These are phyloP conservation scores for Sebastes hubbsi DNA, from an alignment of 2,797 vertebrate genomes.

Conservation along the genomic window DNA sequence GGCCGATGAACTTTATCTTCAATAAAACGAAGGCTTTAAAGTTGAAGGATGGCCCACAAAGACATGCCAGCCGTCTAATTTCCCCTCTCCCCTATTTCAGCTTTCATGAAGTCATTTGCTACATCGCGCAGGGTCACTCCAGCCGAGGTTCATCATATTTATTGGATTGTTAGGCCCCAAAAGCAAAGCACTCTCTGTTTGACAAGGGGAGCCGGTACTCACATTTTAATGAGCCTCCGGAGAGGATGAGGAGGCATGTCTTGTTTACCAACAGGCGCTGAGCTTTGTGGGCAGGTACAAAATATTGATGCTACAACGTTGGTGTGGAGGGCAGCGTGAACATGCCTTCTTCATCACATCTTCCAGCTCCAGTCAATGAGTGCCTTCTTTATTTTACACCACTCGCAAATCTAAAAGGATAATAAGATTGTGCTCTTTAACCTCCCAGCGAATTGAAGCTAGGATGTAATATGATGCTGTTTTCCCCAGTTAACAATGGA, in stretches of 20 bases:
- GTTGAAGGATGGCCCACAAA: conserved; percentile 3
- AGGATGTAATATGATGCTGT: neutral
- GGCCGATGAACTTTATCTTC: conserved; percentile 6
- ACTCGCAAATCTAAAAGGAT: conserved; percentile 1
- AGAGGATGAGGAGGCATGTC: conserved; percentile 59
- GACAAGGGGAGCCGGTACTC: conserved; percentile 53
- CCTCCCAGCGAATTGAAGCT: neutral
- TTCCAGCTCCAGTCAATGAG: conserved; percentile 2
- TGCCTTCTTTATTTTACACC: neutral
- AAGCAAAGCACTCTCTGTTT: conserved; percentile 45
- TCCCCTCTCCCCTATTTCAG: neutral
- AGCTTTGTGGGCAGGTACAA: conserved; percentile 49
- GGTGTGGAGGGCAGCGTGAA: conserved; percentile 24
- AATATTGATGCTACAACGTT: conserved; percentile 45
- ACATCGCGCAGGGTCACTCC: conserved; percentile 25
- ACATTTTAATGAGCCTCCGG: conserved; percentile 75
- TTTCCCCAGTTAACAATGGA: neutral
- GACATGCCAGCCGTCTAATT: neutral
- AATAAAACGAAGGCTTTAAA: conserved; percentile 8
- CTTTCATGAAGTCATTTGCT: conserved; percentile 22
- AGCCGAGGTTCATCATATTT: conserved; percentile 47
- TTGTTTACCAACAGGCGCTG: conserved; percentile 55
- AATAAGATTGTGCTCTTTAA: conserved; percentile 9
- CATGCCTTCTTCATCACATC: conserved; percentile 17
- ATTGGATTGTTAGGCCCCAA: conserved; percentile 50